Evolutionary conservation across 2,797 vertebrate species (phyloP).

Genomic region (Parotocinclus haroldoi): DNA sequence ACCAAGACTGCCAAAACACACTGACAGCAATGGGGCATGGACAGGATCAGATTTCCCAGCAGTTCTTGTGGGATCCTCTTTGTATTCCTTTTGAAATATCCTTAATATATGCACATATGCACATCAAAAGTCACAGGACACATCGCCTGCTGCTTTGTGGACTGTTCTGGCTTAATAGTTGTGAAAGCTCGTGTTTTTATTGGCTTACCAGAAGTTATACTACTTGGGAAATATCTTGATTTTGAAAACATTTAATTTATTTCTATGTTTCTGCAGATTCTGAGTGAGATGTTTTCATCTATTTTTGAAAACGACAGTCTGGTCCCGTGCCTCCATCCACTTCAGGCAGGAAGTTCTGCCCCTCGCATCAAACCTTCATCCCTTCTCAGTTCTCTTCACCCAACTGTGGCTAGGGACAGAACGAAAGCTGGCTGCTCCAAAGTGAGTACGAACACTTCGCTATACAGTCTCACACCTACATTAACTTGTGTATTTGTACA

Average conservation of each 20-base stretch:
- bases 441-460: conserved; percentile 54
- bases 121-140: too few relatives aligned
- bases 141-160: too few relatives aligned
- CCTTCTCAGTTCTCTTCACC: conserved; percentile 56
- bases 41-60: too few relatives aligned
- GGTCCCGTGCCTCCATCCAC: conserved; percentile 61
- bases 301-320: conserved; percentile 73
- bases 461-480: neutral
- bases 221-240: too few relatives aligned
- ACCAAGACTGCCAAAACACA: too few relatives aligned
- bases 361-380: conserved; percentile 65
- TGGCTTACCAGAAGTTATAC: too few relatives aligned
- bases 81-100: too few relatives aligned
- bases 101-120: too few relatives aligned
- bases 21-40: too few relatives aligned
- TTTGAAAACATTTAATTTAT: neutral
- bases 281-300: conserved; percentile 78
- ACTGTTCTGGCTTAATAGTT: too few relatives aligned
- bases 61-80: too few relatives aligned
- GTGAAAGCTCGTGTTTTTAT: too few relatives aligned
- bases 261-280: conserved; percentile 63
- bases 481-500: neutral
- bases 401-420: conserved; percentile 57
- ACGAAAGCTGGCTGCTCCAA: conserved; percentile 61
- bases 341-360: conserved; percentile 43